Conservation (phyloP, 2,797 vertebrate genomes). For the Chaetophractus vellerosus region DNA sequence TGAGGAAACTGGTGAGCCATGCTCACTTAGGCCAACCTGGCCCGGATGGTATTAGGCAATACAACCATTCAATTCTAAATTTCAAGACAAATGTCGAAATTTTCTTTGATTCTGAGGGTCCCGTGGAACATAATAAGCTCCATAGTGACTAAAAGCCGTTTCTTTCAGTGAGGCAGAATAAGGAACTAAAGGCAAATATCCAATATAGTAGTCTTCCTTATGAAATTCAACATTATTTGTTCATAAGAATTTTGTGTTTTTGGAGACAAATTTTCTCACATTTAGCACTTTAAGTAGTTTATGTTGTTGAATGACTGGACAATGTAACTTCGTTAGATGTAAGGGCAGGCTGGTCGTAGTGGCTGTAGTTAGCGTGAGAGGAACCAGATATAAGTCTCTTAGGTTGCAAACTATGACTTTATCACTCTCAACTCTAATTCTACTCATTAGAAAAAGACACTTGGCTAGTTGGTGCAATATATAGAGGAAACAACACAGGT, state of each 20-base stretch:
- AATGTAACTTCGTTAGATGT: background rate
- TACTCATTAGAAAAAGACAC: background rate
- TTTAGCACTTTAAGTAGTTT: background rate
- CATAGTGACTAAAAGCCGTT: background rate
- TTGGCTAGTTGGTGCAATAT: background rate
- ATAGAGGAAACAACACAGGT: background rate
- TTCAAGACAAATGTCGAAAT: background rate
- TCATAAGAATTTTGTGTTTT: constrained; percentile 43
- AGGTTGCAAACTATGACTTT: background rate
- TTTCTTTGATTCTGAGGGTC: constrained; percentile 37
- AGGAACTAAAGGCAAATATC: constrained; percentile 20
- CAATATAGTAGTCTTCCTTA: constrained; percentile 24
- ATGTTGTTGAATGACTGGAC: background rate
- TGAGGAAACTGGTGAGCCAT: background rate
- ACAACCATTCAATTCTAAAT: background rate
- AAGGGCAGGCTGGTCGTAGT: background rate
- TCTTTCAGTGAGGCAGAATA: background rate
- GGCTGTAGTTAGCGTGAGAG: background rate
- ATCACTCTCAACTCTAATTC: background rate
- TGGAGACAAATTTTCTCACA: background rate
- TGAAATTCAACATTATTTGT: background rate
- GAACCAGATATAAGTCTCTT: background rate
- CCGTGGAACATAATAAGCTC: background rate
- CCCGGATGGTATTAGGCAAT: background rate
- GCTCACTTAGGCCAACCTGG: background rate